Base-by-base conservation (phyloP, 1,140 invertebrate species). In the Heliconius himera region DNA sequence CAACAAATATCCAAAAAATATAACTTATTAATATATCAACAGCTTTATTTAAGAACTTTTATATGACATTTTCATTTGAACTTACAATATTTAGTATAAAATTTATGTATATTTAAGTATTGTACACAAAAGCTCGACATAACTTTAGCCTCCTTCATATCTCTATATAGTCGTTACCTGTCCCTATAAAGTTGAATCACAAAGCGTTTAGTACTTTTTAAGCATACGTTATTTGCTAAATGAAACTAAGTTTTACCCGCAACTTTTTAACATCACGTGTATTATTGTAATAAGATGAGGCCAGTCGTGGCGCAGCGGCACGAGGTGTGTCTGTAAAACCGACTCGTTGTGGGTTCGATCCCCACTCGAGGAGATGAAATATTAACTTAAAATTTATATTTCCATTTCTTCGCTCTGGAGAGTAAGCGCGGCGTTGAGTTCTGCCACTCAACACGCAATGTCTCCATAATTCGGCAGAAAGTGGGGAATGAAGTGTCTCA, bases 161-260 rank as follows among this genome's bases (percentile, higher is more conserved):
- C 60, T 26, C 22, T 66, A 22, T 60, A 22, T 22, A 60, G 60
- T 66, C 22, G 60, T 66, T 66, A 66, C 26, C 22, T 66, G 60
- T 66, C 60, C 26, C 60, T 66, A 66, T 66, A 66, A 66, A 13
- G 60, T 66, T 66, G 60, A 66, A 66, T 66, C 60, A 29, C 60
- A 66, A 66, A 66, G 13, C 60, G 60, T 66, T 66, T 66, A 66
- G 60, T 66, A 66, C 22, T 66, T 66, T 66, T 66, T 29, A 66
- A 29, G 26, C 60, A 66, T 66, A 66, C 26, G n/a, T 66, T 66
- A 66, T 66, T 66, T 66, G 26, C 22, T 29, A 26, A 66, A 66
- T 26, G 13, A 29, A 66, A 66, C 60, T 66, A 16, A 29, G 26
- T 6, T 29, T 66, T 26, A 3, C 60, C 60, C n/a, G 22, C 26